Conservation (phyloP, 2,797 vertebrate genomes). For the Chelonia mydas region DNA sequence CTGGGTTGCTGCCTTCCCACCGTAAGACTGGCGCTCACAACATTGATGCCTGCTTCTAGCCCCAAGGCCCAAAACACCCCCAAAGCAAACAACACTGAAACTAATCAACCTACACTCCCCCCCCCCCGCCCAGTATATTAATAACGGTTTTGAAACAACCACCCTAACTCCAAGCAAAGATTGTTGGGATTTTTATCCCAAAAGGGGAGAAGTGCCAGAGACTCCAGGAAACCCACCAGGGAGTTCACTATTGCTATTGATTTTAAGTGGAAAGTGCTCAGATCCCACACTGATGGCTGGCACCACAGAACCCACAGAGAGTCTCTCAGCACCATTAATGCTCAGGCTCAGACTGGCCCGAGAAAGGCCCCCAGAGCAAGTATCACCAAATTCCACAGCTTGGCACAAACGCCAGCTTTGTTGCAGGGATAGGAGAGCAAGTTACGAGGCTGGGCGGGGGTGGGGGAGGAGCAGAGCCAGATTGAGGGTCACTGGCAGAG, state of each 20-base stretch:
- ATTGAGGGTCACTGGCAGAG: neutral
- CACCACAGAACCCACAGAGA: neutral
- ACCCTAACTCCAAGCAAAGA: neutral
- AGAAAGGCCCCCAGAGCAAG: neutral
- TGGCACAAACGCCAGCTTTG: neutral
- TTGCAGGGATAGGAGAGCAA: accelerated
- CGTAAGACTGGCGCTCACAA: neutral
- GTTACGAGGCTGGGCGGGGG: neutral
- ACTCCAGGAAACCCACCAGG: neutral
- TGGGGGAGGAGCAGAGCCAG: neutral
- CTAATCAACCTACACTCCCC: neutral
- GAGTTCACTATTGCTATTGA: neutral
- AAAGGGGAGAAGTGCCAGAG: neutral
- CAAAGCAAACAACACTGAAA: neutral
- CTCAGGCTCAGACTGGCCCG: neutral
- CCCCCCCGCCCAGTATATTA: neutral
- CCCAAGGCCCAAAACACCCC: neutral
- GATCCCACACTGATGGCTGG: neutral
- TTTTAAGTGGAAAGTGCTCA: neutral
- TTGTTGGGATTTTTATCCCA: neutral
- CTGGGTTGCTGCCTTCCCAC: neutral
- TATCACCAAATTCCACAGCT: neutral
- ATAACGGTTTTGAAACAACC: neutral
- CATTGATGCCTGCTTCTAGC: neutral
- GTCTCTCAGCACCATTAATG: neutral